Evolutionary conservation across 2,797 vertebrate species (phyloP).

Genomic region (Heliangelus exortis): DNA sequence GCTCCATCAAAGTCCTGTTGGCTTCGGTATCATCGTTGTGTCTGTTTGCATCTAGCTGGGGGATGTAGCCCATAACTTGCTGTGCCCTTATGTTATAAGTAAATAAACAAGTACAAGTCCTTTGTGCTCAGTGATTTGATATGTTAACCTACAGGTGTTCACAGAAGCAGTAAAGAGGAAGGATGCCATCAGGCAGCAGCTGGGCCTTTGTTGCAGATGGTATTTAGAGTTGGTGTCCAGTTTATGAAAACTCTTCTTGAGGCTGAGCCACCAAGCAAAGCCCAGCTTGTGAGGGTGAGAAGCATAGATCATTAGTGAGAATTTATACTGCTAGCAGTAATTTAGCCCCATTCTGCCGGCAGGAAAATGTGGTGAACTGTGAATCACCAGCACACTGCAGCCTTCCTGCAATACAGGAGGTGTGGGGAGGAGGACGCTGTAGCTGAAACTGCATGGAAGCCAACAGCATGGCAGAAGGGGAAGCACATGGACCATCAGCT

Average conservation of each 20-base stretch:
- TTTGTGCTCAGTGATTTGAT: background rate
- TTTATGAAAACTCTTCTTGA: background rate
- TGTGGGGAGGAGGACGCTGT: background rate
- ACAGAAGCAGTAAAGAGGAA: background rate
- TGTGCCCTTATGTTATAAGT: background rate
- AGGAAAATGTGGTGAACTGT: background rate
- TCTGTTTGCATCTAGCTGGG: background rate
- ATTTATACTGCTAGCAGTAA: background rate
- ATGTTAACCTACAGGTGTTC: rapidly evolving
- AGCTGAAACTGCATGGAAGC: background rate
- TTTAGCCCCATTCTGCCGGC: background rate
- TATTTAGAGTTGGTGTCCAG: background rate
- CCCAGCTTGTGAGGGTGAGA: background rate
- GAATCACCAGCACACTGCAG: background rate
- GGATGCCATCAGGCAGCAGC: background rate
- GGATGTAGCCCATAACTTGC: background rate
- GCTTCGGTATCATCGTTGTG: background rate
- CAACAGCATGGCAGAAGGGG: rapidly evolving
- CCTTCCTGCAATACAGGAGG: rapidly evolving
- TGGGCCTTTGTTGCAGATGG: background rate
- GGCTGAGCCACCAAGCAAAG: background rate
- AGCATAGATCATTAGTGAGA: background rate
- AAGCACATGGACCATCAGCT: background rate
- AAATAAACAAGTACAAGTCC: background rate
- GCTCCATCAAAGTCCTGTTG: conserved; percentile 12